A percentile compares a stretch with the other conserved stretches of the same genome.
Conservation (phyloP, 92 coral and sea anemone species). For the Meandrina meandrites region DNA sequence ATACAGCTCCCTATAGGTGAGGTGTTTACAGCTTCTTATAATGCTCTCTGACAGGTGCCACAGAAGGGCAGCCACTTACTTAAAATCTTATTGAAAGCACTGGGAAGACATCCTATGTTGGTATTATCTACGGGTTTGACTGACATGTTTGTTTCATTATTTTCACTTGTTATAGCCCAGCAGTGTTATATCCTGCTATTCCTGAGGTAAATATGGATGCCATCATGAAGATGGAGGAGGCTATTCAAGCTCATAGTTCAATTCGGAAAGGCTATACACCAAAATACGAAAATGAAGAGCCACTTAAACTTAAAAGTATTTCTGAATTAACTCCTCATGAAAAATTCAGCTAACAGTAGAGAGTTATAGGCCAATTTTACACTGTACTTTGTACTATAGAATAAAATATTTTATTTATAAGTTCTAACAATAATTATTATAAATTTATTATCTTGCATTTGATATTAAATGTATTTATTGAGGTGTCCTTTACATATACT, state of each 20-base stretch:
- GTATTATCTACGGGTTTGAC: too few relatives aligned
- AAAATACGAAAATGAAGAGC: constrained; percentile 53
- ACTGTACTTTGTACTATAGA: not conserved
- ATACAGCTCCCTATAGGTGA: too few relatives aligned
- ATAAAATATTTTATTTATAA: constrained; percentile 1
- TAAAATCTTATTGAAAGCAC: too few relatives aligned
- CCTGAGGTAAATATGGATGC: constrained; percentile 66
- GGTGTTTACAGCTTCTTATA: too few relatives aligned
- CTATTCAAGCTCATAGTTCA: constrained; percentile 39
- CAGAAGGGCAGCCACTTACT: too few relatives aligned
- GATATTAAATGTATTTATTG: not conserved
- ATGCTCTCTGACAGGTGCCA: too few relatives aligned
- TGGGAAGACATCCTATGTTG: too few relatives aligned
- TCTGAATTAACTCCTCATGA: constrained; percentile 63
- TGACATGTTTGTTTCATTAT: not conserved
- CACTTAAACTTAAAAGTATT: constrained; percentile 62
- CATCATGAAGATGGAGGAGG: constrained; percentile 50
- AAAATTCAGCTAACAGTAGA: constrained; percentile 31
- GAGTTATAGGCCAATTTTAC: not conserved
- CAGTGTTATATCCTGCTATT: constrained; percentile 42
- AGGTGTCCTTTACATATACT: not conserved
- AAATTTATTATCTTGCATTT: not conserved
- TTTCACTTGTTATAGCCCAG: constrained; percentile 22
- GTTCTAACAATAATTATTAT: not conserved
- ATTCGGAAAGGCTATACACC: constrained; percentile 17